Percentiles rank a stretch among this genome's conserved stretches.
Conservation (phyloP, 2,888 invertebrate species). For the Galerucella pusilla region DNA sequence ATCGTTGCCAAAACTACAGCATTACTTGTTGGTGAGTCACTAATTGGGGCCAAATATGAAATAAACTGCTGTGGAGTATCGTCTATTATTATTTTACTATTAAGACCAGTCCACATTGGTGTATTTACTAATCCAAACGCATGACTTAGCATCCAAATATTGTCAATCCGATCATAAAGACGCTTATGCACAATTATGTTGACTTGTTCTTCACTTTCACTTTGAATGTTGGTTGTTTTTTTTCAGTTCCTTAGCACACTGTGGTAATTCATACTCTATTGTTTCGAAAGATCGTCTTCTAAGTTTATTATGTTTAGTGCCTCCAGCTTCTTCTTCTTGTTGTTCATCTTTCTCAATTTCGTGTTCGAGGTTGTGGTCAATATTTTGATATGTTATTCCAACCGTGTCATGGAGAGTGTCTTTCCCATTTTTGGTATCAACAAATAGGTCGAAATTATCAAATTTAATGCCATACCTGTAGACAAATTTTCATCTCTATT, state of each 20-base stretch:
- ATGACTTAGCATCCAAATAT: neutral
- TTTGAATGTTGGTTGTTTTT: neutral
- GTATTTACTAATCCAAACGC: too few species aligned
- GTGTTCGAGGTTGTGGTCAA: neutral
- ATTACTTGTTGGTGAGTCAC: neutral
- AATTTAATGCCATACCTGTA: conserved; percentile 38
- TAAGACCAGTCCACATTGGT: too few species aligned
- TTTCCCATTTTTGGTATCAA: conserved; percentile 49
- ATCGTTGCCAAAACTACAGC: neutral
- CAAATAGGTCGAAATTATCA: conserved; percentile 53
- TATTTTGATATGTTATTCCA: conserved; percentile 15
- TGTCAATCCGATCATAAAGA: neutral
- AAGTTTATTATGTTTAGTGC: neutral
- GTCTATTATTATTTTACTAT: too few species aligned
- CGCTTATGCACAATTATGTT: neutral
- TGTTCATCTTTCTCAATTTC: neutral
- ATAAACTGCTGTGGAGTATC: neutral
- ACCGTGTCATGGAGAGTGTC: conserved; percentile 50
- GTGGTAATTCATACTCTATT: neutral
- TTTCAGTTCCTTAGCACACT: neutral
- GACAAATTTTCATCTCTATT: conserved; percentile 20
- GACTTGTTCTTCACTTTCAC: neutral
- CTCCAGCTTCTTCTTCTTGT: neutral
- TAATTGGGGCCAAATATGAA: neutral
- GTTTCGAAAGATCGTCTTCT: neutral